Evolutionary conservation across 2,797 vertebrate species (phyloP).

Genomic region (Myiotriccus ornatus): DNA sequence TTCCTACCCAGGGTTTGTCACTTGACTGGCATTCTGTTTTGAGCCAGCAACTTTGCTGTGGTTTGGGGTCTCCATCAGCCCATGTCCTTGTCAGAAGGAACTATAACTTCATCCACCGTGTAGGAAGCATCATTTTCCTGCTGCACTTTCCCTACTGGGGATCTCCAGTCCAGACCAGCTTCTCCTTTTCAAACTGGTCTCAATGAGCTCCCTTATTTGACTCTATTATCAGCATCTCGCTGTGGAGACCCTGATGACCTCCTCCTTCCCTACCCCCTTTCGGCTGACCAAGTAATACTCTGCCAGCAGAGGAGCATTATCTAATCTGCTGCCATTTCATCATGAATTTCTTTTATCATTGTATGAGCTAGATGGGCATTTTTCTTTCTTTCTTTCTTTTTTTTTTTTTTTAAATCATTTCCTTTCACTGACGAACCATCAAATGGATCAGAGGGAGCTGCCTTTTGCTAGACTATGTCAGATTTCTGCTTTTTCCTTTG

Average conservation of each 20-base stretch:
- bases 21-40: background rate
- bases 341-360: constrained; percentile 61
- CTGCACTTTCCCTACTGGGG: background rate
- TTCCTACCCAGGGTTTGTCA: background rate
- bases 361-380: constrained; percentile 47
- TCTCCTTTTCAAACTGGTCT: constrained; percentile 9
- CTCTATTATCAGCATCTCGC: background rate
- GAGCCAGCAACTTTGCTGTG: background rate
- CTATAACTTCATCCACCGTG: background rate
- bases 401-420: constrained; percentile 46
- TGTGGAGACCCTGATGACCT: constrained; percentile 4
- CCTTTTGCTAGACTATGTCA: constrained; percentile 54
- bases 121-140: constrained; percentile 45
- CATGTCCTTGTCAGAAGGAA: background rate
- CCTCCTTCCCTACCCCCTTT: constrained; percentile 34
- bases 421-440: constrained; percentile 63
- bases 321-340: constrained; percentile 74
- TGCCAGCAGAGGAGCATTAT: constrained; percentile 66
- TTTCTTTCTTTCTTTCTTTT: constrained; percentile 18
- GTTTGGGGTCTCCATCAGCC: background rate
- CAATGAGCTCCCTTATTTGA: background rate
- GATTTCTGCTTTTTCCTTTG: constrained; percentile 67
- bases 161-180: background rate
- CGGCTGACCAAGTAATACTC: constrained; percentile 48
- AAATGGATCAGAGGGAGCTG: constrained; percentile 47